Evolutionary conservation across 1,140 invertebrate species (phyloP), one percentile per base, ranked within the genome.

Genomic region (Stegodyphus mimosarum): DNA sequence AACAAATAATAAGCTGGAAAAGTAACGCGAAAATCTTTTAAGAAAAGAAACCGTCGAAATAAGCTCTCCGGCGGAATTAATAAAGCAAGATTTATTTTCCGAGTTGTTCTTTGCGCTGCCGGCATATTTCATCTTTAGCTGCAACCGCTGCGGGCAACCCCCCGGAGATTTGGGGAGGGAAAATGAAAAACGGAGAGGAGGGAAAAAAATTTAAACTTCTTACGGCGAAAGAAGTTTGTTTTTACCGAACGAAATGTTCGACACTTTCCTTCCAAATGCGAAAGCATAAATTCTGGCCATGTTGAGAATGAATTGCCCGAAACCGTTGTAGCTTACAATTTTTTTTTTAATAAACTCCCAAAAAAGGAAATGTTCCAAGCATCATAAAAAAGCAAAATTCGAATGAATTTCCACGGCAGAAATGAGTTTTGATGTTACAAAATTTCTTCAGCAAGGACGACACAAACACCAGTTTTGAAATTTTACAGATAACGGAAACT

Each of bases 61-160:
- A 60, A 60, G 15, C 9, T 60, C 55, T 60, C 55, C 15, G 9
- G 15, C 55, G 55, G 55, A 60, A 60, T 60, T 60, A 60, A 60
- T 60, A 60, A 60, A 60, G 55, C 55, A 60, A 60, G 55, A 60
- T 60, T 60, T 60, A 60, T 60, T 60, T 60, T 60, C 55, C 9
- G 15, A 60, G 15, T 15, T 11, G 55, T 15, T 11, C 55, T 60
- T 60, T 11, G 55, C 9, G 55, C 15, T 60, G 55, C 9, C 55
- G 55, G 55, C 55, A 60, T 60, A 60, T 60, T 60, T 60, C 55
- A 60, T 60, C 55, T 60, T 60, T 60, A 11, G 15, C 55, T 11
- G 15, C 15, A 15, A 9, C 55, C 9, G 15, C 55, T 60, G 55
- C 9, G 15, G 55, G 55, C 55, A 9, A 4, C 55, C 9, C 15